Evolutionary conservation across 2,113 vertebrate genomes (phyloP), one percentile per base, ranked within the genome.

Genomic region (Pogona vitticeps): DNA sequence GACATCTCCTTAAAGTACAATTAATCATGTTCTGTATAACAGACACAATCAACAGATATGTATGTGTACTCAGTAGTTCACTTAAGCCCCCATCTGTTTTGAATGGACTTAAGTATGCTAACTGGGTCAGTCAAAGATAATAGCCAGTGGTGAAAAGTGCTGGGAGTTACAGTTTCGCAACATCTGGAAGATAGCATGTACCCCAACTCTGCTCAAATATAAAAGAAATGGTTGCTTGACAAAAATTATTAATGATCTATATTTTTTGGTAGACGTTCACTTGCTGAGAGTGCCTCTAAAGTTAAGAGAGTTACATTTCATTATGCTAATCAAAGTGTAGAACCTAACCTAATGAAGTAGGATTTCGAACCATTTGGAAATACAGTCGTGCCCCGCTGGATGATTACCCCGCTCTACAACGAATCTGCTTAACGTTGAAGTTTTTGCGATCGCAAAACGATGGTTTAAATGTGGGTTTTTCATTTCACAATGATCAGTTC

Each of bases 181-280:
- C n/a, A n/a, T n/a, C n/a, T n/a, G 23, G 26, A 67, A 67, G 28
- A 67, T 9, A 6, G 46, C 26, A 67, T 8, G 6, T 28, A 6
- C 72, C 9, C 38, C 21, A 42, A 9, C 42, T 7, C 23, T 75
- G 36, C 4, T 42, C 85, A 87, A 70, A 89, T 88, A 89, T 82
- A 71, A 88, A 90, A 90, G 68, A 83, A 70, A 93, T 90, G 85
- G 83, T 82, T 28, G 2, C 91, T 42, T 40, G 85, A 89, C 88
- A 79, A 83, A 90, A 92, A 83, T 20, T 28, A 67, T 28, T 52
- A 21, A 67, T 67, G 9, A 28, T 67, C 23, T 67, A 6, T 67
- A 52, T 52, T 52, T 52, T 10, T 52, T 52, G 46, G 46, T 52
- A 52, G 65, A 67, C 2, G 10, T 18, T 71, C 33, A 71, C 17